Conservation (phyloP, 2,113 vertebrate genomes). For the Sakesphorus luctuosus region DNA sequence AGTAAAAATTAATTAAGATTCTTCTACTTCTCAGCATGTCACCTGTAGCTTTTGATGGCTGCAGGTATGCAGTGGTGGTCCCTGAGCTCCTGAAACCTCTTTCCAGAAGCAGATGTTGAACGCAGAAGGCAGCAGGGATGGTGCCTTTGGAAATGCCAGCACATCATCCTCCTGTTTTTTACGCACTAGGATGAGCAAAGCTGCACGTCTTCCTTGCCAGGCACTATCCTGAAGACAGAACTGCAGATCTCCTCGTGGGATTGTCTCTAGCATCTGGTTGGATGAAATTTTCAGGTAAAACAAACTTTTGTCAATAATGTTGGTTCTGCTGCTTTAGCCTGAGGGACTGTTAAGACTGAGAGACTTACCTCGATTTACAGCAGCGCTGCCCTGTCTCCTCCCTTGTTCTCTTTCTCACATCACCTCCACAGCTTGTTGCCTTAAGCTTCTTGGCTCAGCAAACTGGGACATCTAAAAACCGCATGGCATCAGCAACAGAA, state of each 20-base stretch:
- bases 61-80: fast-evolving
- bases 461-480: not conserved
- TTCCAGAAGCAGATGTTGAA: not conserved
- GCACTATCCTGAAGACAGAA: not conserved
- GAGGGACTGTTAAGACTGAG: not conserved
- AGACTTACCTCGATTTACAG: not conserved
- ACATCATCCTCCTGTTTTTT: not conserved
- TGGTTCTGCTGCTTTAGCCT: not conserved
- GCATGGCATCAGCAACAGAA: not conserved
- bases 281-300: not conserved
- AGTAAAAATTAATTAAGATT: not conserved
- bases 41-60: not conserved
- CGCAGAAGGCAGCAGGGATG: not conserved
- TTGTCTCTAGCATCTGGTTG: not conserved
- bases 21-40: not conserved
- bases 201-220: not conserved
- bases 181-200: fast-evolving
- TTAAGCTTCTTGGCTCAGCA: not conserved
- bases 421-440: not conserved
- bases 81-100: not conserved
- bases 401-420: not conserved
- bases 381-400: fast-evolving
- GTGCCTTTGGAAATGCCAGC: not conserved
- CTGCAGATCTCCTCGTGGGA: not conserved
- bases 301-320: not conserved